Conservation (phyloP, 2,113 vertebrate genomes). For the Aviceda subcristata region DNA sequence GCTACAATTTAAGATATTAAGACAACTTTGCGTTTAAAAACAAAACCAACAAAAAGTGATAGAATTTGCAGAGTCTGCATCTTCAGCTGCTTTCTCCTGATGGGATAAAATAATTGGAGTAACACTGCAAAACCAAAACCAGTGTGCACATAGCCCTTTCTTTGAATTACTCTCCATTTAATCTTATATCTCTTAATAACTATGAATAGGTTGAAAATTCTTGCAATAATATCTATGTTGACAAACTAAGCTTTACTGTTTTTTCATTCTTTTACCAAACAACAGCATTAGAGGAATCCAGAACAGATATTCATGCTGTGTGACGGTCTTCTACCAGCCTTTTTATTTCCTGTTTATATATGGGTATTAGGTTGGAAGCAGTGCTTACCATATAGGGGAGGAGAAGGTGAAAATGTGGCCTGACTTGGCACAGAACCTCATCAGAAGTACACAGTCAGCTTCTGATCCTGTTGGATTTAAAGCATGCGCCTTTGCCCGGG, state of each 20-base stretch:
- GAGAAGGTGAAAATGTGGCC: neutral
- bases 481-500: neutral
- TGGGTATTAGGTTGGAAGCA: neutral
- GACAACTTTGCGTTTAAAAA: neutral
- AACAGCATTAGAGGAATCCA: neutral
- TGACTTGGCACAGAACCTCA: neutral
- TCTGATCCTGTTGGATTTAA: neutral
- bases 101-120: neutral
- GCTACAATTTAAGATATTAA: neutral
- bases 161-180: neutral
- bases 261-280: neutral
- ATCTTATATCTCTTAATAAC: neutral
- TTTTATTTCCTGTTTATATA: neutral
- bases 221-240: neutral
- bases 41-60: neutral
- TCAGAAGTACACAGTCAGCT: neutral
- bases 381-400: neutral
- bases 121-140: neutral
- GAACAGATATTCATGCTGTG: neutral
- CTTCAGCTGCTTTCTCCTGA: neutral
- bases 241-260: neutral
- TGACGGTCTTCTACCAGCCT: neutral
- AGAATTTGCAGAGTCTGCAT: neutral
- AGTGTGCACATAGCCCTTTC: neutral
- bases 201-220: neutral